These are phyloP conservation scores for Dryomyza anilis DNA, from an alignment of 2,888 invertebrate genomes.

Conservation along the genomic window DNA sequence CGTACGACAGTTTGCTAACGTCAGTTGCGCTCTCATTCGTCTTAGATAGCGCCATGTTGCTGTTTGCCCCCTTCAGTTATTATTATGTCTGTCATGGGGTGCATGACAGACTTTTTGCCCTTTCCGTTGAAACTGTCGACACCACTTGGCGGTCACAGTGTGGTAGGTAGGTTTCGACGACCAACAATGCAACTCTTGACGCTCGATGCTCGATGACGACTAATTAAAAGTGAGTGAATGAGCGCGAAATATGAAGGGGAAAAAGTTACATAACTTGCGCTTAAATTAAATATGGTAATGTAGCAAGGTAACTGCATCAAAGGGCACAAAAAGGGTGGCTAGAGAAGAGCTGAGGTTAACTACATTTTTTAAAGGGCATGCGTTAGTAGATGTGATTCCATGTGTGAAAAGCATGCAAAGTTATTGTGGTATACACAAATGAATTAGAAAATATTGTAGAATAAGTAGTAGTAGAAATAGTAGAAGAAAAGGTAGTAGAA, in stretches of 20 bases:
- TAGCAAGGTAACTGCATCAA: background rate
- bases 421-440: background rate
- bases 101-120: no score
- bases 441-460: no score
- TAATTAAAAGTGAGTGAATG: slow-evolving; percentile 25
- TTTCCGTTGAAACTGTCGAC: background rate
- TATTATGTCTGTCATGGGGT: no score
- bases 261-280: background rate
- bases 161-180: background rate
- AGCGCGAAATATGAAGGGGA: background rate
- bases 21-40: background rate
- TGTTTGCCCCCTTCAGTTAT: no score
- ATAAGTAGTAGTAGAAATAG: background rate
- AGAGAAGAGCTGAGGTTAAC: background rate
- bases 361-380: background rate
- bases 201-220: slow-evolving; percentile 2
- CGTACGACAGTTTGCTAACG: no score
- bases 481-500: background rate
- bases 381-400: background rate
- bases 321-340: background rate
- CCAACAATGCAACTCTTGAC: background rate
- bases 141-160: background rate
- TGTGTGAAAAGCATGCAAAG: background rate
- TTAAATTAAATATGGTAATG: slow-evolving; percentile 5
- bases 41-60: no score